A percentile compares a stretch with the other conserved stretches of the same genome.
Evolutionary conservation across 2,113 vertebrate species (phyloP).

Genomic region (Siniperca knerii): DNA sequence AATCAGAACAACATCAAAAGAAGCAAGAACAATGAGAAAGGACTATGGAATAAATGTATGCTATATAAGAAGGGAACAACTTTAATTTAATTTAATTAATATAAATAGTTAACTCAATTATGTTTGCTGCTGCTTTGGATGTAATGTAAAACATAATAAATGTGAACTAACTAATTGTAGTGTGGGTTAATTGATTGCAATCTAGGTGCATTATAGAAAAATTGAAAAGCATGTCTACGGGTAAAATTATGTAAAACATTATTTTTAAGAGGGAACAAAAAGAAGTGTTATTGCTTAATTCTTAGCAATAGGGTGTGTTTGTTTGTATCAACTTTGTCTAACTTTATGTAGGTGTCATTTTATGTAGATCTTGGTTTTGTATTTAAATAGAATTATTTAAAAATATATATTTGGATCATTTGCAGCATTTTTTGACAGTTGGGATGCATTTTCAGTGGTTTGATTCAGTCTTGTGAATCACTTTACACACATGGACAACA

Average conservation of each 20-base stretch:
- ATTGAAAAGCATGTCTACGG: too few relatives aligned
- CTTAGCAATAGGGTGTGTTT: neutral
- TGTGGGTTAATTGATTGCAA: neutral
- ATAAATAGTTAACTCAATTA: too few relatives aligned
- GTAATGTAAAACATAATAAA: too few relatives aligned
- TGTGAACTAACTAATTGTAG: too few relatives aligned
- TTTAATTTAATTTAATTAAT: too few relatives aligned
- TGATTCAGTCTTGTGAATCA: neutral
- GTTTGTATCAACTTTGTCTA: neutral
- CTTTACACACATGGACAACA: neutral
- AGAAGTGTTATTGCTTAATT: neutral
- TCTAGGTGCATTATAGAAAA: too few relatives aligned
- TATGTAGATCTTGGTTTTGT: neutral
- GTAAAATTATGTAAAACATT: too few relatives aligned
- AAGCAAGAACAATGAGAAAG: neutral
- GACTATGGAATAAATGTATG: neutral
- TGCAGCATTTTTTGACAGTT: neutral
- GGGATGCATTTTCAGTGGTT: neutral
- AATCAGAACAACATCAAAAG: neutral
- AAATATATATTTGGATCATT: neutral
- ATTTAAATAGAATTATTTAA: neutral
- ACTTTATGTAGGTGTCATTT: neutral
- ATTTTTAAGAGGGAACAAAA: too few relatives aligned
- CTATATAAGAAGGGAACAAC: too few relatives aligned
- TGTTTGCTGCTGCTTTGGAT: too few relatives aligned